These are phyloP conservation scores for Cynopterus sphinx DNA, from an alignment of 2,797 vertebrate species.

Conservation along the genomic window DNA sequence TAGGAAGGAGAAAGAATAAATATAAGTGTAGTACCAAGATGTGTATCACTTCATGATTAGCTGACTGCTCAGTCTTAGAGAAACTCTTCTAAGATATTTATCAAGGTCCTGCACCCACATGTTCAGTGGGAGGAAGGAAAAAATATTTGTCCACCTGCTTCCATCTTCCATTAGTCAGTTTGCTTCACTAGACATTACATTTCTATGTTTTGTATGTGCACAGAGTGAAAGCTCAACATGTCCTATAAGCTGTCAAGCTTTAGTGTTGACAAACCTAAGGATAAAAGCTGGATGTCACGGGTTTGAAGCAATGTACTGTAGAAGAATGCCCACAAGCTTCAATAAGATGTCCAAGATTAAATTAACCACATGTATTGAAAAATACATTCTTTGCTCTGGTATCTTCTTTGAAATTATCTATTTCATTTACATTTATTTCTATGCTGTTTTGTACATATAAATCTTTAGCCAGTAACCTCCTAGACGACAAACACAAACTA, in stretches of 20 bases:
- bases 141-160: not conserved
- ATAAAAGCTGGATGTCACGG: not conserved
- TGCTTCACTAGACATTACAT: not conserved
- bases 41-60: not conserved
- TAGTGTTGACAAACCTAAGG: not conserved
- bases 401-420: not conserved
- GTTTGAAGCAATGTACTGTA: not conserved
- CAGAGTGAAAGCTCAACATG: not conserved
- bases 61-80: not conserved
- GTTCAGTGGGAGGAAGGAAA: not conserved
- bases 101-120: not conserved
- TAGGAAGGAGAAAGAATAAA: not conserved
- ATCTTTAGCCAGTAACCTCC: not conserved
- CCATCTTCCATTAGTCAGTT: not conserved
- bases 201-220: not conserved
- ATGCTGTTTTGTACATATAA: not conserved
- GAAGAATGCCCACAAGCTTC: not conserved
- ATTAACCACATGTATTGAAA: not conserved
- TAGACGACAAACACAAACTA: not conserved
- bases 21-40: not conserved
- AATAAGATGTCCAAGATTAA: not conserved
- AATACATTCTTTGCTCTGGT: not conserved
- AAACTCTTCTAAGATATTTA: not conserved
- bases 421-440: not conserved
- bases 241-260: not conserved